Evolutionary conservation across 2,113 vertebrate species (phyloP).

Genomic region (Terrapene triunguis): DNA sequence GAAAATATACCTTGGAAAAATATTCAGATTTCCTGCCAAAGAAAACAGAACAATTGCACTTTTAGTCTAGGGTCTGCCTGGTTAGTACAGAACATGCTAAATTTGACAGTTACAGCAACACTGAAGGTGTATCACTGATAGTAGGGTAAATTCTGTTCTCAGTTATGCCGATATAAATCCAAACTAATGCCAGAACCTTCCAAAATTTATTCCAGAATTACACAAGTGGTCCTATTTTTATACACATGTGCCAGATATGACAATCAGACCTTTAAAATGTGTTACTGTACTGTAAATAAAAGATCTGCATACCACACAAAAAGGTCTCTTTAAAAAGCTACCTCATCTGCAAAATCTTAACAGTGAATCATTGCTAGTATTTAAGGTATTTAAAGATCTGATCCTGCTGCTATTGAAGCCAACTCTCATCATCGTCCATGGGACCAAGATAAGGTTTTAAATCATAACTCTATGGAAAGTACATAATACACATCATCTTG

Average conservation of each 20-base stretch:
- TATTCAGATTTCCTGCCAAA: background rate
- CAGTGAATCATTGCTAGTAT: background rate
- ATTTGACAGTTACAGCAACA: background rate
- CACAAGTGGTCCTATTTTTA: background rate
- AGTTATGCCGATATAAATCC: background rate
- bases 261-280: background rate
- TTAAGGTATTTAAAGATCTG: rapidly evolving
- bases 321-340: background rate
- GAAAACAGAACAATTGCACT: background rate
- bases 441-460: background rate
- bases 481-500: background rate
- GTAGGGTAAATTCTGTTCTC: background rate
- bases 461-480: background rate
- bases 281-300: background rate
- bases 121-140: background rate
- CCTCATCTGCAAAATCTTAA: background rate
- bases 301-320: background rate
- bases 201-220: background rate
- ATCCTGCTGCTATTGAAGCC: background rate
- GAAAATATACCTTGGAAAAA: slow-evolving; percentile 26
- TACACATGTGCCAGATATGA: background rate
- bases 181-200: background rate
- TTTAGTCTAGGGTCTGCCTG: rapidly evolving
- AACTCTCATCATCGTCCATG: background rate
- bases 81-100: background rate